Evolutionary conservation across 2,113 vertebrate genomes (phyloP), one percentile per base, ranked within the genome.

Genomic region (Saiga tatarica): DNA sequence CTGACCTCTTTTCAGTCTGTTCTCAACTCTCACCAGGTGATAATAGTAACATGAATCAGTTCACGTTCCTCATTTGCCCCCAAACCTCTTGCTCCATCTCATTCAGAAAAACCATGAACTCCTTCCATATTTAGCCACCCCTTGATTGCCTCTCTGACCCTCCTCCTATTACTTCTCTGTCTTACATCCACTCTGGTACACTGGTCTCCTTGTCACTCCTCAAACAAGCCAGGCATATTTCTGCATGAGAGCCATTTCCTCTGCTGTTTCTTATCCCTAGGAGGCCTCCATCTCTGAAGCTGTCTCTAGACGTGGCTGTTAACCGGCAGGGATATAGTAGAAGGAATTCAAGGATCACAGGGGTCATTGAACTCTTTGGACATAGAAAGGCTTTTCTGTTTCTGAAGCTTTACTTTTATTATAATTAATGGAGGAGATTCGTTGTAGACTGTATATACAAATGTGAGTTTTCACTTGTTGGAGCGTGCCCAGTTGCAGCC

Each of bases 151-250:
- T 62, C 59, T 59, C 30, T 15, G 57, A 9, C 30, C 30, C n/a
- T 4, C 1, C 8, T 13, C 30, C 21, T 13, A 0, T 15, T 14
- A 14, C 10, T 76, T 82, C 8, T n/a, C 1, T 25, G 2, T 26
- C 52, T 30, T 5, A 14, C 14, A 26, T 47, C 90, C 6, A 4
- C 9, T 36, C 28, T 9, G 1, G n/a, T 26, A 55, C 53, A 21
- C 36, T 9, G 19, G 57, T 2, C 14, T 74, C 60, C 59, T 62
- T 8, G 2, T 21, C 25, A 1, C 36, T 50, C 42, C 16, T 84
- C 28, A 23, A 5, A 23, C 25, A 7, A 2, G 36, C 50, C 42
- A 11, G 21, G 2, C 3, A 1, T 4, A 7, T 57, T 12, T 19
- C n/a, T 15, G 4, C 23, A 1, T 39, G 2, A 10, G 21, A 9